Evolutionary conservation across 92 coral and sea anemone species (phyloP).

Genomic region (Galaxea fascicularis): DNA sequence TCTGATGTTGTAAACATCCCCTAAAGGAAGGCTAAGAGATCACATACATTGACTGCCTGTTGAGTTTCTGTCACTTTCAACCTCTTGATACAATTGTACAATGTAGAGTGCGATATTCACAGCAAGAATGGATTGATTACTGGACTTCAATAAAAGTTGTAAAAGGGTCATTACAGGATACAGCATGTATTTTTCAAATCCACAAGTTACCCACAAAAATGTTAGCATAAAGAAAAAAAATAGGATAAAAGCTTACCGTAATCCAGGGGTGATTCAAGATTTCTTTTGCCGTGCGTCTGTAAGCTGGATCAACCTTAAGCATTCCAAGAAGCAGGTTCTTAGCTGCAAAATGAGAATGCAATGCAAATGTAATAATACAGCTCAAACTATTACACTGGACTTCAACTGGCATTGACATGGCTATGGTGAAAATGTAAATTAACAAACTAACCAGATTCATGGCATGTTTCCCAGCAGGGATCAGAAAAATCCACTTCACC

Average conservation of each 20-base stretch:
- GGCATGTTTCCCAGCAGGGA: constrained; percentile 94
- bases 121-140: no score
- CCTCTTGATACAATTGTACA: no score
- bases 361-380: neutral
- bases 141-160: no score
- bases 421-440: no score
- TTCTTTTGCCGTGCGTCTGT: constrained; percentile 94
- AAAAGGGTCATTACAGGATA: no score
- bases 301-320: constrained; percentile 99
- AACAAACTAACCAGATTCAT: constrained; percentile 84
- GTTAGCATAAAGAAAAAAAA: neutral
- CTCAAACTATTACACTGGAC: neutral
- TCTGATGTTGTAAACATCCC: no score
- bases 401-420: neutral
- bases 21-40: no score
- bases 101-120: no score
- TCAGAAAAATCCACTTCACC: constrained; percentile 92
- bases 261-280: constrained; percentile 96
- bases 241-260: constrained; percentile 62
- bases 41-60: no score
- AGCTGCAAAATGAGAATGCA: constrained; percentile 59
- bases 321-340: constrained; percentile 96
- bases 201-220: no score
- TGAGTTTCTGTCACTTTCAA: no score
- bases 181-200: no score